Evolutionary conservation across 2,113 vertebrate genomes (phyloP), one percentile per base, ranked within the genome.

Genomic region (Tretioscincus oriximinensis): DNA sequence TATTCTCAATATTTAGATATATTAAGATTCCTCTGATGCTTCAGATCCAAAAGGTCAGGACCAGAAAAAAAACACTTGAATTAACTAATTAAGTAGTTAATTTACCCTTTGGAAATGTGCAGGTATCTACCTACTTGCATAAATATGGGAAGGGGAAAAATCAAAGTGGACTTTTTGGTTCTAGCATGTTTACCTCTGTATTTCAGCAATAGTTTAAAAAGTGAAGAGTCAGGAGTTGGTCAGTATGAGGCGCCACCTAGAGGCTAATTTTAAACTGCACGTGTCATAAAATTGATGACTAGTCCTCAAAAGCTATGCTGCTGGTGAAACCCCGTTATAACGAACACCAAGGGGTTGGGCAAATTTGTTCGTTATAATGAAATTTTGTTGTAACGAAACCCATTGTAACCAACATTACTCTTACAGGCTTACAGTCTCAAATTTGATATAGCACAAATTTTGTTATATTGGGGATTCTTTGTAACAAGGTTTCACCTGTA

Each of bases 241-340:
- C 82, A 91, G 89, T 11, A 87, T 26, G 86, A 92, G 78, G 78
- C 84, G 91, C 90, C 92, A 92, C 83, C 92, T 93, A 76, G 87
- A 92, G 92, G 92, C 90, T 1, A 45, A 72, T 76, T 29, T 10
- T 2, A 82, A 9, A 1, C 51, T 83, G 9, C 8, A 28, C 77
- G 70, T n/a, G 22, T n/a, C 14, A 45, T 18, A 18, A 68, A 79
- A 31, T 20, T 10, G 28, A 16, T 9, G 9, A 2, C 9, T 2
- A 22, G 63, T 29, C 16, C 7, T 16, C 28, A 54, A 67, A 54
- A 68, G 22, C 24, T 28, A 22, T 26, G 35, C 14, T 22, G 10
- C n/a, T n/a, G n/a, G n/a, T 41, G 35, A 41, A 41, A 41, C 35
- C 35, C 35, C 35, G 5, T 41, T 41, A 41, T 41, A 41, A 41